Evolutionary conservation across 1,140 invertebrate genomes (phyloP), one percentile per base, ranked within the genome.

Genomic region (Tetraneura akinire): DNA sequence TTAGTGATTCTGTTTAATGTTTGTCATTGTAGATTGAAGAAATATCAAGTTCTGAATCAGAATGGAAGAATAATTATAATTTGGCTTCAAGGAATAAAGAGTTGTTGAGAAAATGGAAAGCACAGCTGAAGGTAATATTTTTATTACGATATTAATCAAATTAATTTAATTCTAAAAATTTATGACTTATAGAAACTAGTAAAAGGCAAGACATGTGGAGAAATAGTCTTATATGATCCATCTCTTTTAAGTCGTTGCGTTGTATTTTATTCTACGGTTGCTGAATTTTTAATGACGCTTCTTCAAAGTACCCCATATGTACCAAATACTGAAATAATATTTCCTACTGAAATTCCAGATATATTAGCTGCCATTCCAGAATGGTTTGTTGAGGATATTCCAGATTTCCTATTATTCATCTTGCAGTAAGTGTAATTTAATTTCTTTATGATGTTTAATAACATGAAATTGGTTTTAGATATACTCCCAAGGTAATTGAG

Each of bases 331-430:
- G 70, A 81, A 51, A 60, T 81, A 11, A 86, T 91, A 80, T 90
- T 90, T 70, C 1, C 87, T 88, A 13, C 83, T 84, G 81, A 90
- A 89, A 80, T 91, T 70, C 89, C 93, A 32, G 88, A 90, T 84
- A 87, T 91, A 82, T 98, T 98, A 88, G 91, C 92, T 68, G 93
- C 94, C 82, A 88, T 96, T 83, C 97, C 97, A 21, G 96, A 98
- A 86, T 98, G 95, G 93, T 98, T 97, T 85, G 91, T 98, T 64
- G 96, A 98, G 85, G 96, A 98, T 86, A 93, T 98, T 80, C 95
- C 96, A 21, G 96, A 98, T 85, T 97, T 97, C 86, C 89, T 98
- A 82, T 90, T 97, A 16, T 97, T 98, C 85, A 90, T 92, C 9
- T 89, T 97, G 83, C 95, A 97, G 93, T 96, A 89, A 94, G 93